Base-by-base conservation (phyloP, 2,888 invertebrate genomes). In the Aphodius granarius region DNA sequence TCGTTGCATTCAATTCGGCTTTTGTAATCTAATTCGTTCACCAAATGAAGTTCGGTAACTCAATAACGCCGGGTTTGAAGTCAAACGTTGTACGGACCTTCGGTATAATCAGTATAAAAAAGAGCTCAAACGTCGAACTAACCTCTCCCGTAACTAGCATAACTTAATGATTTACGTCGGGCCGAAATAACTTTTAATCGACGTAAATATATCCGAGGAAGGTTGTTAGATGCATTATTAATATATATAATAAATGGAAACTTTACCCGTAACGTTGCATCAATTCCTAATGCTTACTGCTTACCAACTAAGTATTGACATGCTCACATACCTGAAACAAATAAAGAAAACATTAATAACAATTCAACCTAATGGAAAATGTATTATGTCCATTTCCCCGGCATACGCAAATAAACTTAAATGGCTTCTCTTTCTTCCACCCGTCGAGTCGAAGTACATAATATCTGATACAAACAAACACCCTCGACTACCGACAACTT, bases 1-100 rank as follows among this genome's bases (percentile, higher is more conserved):
- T 15, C 22, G 68, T 22, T n/a, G 68, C 21, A 22, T 22, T 68
- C 68, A 68, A 19, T 66, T 66, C 66, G 66, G 66, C 18, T 21
- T 66, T 66, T 68, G 68, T 68, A 68, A 68, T 68, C 21, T 20
- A 68, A 68, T 68, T 68, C 68, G 21, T 20, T 20, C 68, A n/a
- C 9, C 43, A 13, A 43, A 13, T 43, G 43, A 43, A 43, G 43
- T 68, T 68, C 21, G 20, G 21, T 68, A 68, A 68, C 68, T 68
- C 68, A 20, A 68, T 68, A 68, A 68, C 13, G 68, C 13, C 21
- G 68, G n/a, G 21, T n/a, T 68, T 68, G 21, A 20, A 68, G 22
- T n/a, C 22, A 5, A 18, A 66, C 66, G 66, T 5, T 2, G 65
- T 9, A 19, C 65, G 65, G 1, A 19, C 6, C 6, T 6, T 6